Base-by-base conservation (phyloP, 2,113 vertebrate genomes). In the Addax nasomaculatus region DNA sequence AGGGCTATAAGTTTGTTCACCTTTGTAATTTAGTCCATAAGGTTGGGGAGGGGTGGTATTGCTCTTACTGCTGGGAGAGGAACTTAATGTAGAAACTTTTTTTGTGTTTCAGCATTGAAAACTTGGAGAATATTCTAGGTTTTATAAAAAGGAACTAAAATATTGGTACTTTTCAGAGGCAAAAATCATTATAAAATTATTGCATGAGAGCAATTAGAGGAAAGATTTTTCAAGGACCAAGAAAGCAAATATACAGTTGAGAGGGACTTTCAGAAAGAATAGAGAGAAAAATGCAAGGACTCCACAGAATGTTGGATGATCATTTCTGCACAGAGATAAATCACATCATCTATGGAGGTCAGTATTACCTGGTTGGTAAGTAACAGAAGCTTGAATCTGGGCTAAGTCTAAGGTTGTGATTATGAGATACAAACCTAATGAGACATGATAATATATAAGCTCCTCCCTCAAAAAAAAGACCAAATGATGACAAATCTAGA, bases 31-130 rank as follows among this genome's bases (percentile, higher is more conserved):
- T 76, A 0, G 2, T 58, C 36, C 51, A 45, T 9, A 8, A 23
- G 15, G 7, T 10, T 21, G 7, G 1, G 47, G 30, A 15, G 1
- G 2, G 27, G 27, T 55, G 3, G 47, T 67, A 88, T 12, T 19
- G 23, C 17, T 70, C 1, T 53, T 27, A 80, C 16, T 33, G 45
- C 29, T 49, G 45, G 15, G 0, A 49, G 0, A 49, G 0, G 9
- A 80, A 19, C 8, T 33, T 33, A 47, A 17, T 49, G 29, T 49
- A 49, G 8, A 80, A 49, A 80, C 45, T 11, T 11, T 49, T 79
- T 49, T 2, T 33, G 45, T 30, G 45, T 80, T 80, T 80, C 78
- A 80, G 8, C 17, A 1, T 49, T 49, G 29, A 49, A 79, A 49
- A 1, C 0, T 79, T 79, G 23, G 33, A 88, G 16, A 70, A 19